Evolutionary conservation across 2,113 vertebrate species (phyloP).

Genomic region (Synodontis membranacea): DNA sequence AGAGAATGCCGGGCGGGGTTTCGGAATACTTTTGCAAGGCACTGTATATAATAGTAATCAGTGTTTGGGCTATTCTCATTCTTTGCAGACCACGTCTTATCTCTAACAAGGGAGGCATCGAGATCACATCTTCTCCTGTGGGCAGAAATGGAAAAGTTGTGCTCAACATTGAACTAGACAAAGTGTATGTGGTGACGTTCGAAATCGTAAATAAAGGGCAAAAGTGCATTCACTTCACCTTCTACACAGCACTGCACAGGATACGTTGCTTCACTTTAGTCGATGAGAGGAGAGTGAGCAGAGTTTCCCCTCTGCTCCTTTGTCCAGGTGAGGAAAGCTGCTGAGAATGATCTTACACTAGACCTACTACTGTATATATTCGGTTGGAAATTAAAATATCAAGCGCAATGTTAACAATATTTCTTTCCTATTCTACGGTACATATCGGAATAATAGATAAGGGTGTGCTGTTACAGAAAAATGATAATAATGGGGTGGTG

Average conservation of each 20-base stretch:
- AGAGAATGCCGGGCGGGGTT: too few relatives aligned
- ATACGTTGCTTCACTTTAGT: conserved; percentile 66
- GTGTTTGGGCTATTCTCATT: conserved; percentile 3
- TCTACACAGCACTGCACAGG: conserved; percentile 63
- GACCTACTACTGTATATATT: background rate
- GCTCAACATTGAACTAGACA: conserved; percentile 58
- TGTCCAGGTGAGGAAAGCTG: conserved; percentile 72
- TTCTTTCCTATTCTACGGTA: background rate
- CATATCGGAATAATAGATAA: background rate
- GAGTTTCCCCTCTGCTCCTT: conserved; percentile 67
- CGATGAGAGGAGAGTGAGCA: conserved; percentile 63
- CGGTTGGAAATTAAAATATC: background rate
- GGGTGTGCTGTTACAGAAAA: background rate
- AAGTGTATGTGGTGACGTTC: conserved; percentile 61
- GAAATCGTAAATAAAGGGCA: conserved; percentile 71
- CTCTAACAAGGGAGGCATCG: conserved; percentile 75
- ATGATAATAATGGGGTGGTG: background rate
- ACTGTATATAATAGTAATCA: background rate
- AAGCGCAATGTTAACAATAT: background rate
- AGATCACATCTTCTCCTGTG: conserved; percentile 67
- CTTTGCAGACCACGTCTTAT: conserved; percentile 70
- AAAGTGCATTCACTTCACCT: conserved; percentile 68
- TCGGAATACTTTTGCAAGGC: too few relatives aligned
- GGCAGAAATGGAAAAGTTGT: conserved; percentile 69
- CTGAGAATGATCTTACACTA: background rate